phyloP scores from a whole-genome alignment of 1,140 invertebrate genomes.

The Carcinoscorpius rotundicauda region DNA sequence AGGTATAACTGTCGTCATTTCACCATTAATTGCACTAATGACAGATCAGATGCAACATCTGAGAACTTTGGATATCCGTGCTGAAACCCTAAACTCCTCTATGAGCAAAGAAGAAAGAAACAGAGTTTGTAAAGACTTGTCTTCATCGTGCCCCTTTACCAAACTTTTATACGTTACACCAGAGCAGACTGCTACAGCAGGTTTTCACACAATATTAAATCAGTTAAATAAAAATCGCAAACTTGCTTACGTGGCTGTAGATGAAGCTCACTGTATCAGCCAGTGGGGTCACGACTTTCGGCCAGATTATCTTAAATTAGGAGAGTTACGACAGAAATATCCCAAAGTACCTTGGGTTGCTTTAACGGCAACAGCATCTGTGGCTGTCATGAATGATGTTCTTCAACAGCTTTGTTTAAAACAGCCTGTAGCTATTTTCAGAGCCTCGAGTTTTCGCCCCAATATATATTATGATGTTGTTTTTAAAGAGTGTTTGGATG shows the following conservation, averaged over 20 bases:
- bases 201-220: constrained; percentile 26
- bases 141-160: constrained; percentile 51
- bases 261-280: constrained; percentile 96
- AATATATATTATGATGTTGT: constrained; percentile 57
- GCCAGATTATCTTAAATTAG: constrained; percentile 83
- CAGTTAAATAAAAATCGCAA: constrained; percentile 39
- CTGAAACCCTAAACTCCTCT: constrained; percentile 81
- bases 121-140: constrained; percentile 57
- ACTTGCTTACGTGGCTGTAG: constrained; percentile 56
- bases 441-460: constrained; percentile 47
- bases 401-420: constrained; percentile 40
- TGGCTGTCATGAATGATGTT: constrained; percentile 46
- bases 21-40: constrained; percentile 55
- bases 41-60: constrained; percentile 38
- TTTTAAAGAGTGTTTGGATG: constrained; percentile 65
- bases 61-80: constrained; percentile 47
- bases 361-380: constrained; percentile 80
- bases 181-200: constrained; percentile 51
- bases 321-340: constrained; percentile 52
- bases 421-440: constrained; percentile 43
- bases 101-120: constrained; percentile 56
- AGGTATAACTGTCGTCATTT: constrained; percentile 49
- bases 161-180: constrained; percentile 83
- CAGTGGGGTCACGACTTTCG: constrained; percentile 98
- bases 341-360: constrained; percentile 67